Evolutionary conservation across 2,888 invertebrate genomes (phyloP).

Genomic region (Candidula unifasciata): DNA sequence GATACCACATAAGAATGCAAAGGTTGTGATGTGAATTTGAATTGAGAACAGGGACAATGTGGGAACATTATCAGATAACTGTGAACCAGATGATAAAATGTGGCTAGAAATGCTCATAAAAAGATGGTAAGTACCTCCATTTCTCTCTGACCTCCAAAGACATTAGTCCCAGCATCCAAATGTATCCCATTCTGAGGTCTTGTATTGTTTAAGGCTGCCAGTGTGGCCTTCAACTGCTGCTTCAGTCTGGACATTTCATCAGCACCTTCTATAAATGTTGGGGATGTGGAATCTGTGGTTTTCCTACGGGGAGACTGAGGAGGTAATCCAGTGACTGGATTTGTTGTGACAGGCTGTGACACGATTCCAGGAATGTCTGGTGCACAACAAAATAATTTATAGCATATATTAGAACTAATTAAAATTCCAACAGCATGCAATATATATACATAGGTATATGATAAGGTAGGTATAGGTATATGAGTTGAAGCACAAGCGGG

Average conservation of each 20-base stretch:
- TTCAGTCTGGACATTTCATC: slow-evolving; percentile 45
- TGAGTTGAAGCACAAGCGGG: too few relatives aligned
- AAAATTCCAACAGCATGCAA: too few relatives aligned
- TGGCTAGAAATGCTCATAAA: neutral
- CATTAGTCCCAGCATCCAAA: slow-evolving; percentile 22
- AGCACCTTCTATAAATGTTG: neutral
- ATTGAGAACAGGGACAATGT: too few relatives aligned
- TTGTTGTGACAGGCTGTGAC: neutral
- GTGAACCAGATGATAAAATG: neutral
- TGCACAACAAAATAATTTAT: neutral
- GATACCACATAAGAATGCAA: too few relatives aligned
- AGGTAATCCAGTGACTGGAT: slow-evolving; percentile 34
- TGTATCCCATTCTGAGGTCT: neutral
- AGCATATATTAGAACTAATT: too few relatives aligned
- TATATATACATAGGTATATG: too few relatives aligned
- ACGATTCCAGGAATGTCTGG: slow-evolving; percentile 26
- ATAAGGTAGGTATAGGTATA: too few relatives aligned
- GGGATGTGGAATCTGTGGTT: neutral
- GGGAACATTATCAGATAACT: too few relatives aligned
- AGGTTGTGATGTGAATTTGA: too few relatives aligned
- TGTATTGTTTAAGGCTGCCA: slow-evolving; percentile 31
- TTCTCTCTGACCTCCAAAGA: slow-evolving; percentile 12
- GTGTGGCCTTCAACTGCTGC: slow-evolving; percentile 37
- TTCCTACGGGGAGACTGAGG: slow-evolving; percentile 49
- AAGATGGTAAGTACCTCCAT: neutral